These are phyloP conservation scores for Poecilia wingei DNA, from an alignment of 2,797 vertebrate species.

Conservation along the genomic window DNA sequence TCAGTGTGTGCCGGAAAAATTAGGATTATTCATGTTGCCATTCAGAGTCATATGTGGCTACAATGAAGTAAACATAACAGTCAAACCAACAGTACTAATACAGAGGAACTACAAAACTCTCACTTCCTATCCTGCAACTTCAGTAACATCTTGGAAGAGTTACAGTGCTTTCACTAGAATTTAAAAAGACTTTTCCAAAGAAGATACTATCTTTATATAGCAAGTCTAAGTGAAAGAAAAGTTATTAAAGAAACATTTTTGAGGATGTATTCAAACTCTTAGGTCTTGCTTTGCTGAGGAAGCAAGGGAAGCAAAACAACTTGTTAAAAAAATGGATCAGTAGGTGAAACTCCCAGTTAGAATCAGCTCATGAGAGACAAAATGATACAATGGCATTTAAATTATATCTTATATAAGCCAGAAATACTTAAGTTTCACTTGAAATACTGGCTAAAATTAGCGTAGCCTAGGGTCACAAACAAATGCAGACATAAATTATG, in stretches of 20 bases:
- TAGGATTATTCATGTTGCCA: constrained; percentile 44
- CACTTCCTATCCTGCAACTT: neutral
- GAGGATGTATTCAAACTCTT: neutral
- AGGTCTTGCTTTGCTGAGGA: neutral
- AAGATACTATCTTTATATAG: neutral
- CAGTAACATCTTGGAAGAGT: neutral
- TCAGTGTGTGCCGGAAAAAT: constrained; percentile 20
- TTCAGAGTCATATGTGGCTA: constrained; percentile 35
- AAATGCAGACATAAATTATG: neutral
- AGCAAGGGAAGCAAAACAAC: neutral
- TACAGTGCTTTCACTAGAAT: neutral
- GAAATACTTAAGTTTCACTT: neutral
- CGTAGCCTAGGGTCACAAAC: neutral
- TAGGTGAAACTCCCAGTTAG: neutral
- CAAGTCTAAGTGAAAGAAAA: neutral
- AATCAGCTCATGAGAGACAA: neutral
- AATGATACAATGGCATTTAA: neutral
- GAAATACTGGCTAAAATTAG: neutral
- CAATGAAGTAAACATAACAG: constrained; percentile 10
- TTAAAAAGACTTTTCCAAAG: neutral
- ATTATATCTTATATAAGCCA: neutral
- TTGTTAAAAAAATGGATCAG: neutral
- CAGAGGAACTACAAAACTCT: neutral
- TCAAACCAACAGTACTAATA: neutral
- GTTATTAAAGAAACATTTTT: neutral